A percentile compares a stretch with the other conserved stretches of the same genome.
Evolutionary conservation across 1,140 invertebrate species (phyloP).

Genomic region (Papilio machaon): DNA sequence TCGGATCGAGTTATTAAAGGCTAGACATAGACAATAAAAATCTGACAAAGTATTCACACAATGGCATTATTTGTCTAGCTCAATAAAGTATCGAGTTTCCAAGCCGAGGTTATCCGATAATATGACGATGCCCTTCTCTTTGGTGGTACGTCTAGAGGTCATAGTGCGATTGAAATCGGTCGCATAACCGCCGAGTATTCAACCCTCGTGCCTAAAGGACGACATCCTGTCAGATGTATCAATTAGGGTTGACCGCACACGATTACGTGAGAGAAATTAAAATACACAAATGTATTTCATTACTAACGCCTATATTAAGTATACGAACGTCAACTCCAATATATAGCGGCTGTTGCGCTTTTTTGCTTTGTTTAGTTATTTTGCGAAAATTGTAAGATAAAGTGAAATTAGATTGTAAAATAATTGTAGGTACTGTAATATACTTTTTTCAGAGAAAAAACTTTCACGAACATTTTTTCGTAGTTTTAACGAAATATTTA

Average conservation of each 20-base stretch:
- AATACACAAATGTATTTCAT: neutral
- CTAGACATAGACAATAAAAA: constrained; percentile 19
- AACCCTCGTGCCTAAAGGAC: constrained; percentile 58
- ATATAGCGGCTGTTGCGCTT: neutral
- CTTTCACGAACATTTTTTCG: too few species aligned
- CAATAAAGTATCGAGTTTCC: constrained; percentile 15
- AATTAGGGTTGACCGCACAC: constrained; percentile 48
- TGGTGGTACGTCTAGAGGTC: constrained; percentile 48
- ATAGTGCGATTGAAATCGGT: constrained; percentile 51
- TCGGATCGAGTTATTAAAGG: neutral
- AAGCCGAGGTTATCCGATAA: constrained; percentile 29
- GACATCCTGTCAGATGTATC: constrained; percentile 62
- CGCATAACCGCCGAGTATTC: constrained; percentile 49
- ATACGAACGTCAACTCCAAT: neutral
- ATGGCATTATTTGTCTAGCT: constrained; percentile 21
- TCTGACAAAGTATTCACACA: constrained; percentile 1
- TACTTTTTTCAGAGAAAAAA: too few species aligned
- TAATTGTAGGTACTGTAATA: too few species aligned
- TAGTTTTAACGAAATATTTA: too few species aligned
- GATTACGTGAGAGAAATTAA: neutral
- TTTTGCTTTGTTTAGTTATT: neutral
- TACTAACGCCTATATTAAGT: too few species aligned
- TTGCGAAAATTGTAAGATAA: neutral
- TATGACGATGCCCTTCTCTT: constrained; percentile 21
- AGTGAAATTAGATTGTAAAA: neutral